Percentiles rank a stretch among this genome's conserved stretches.
phyloP scores from a whole-genome alignment of 2,797 vertebrate species.

The Somateria mollissima region DNA sequence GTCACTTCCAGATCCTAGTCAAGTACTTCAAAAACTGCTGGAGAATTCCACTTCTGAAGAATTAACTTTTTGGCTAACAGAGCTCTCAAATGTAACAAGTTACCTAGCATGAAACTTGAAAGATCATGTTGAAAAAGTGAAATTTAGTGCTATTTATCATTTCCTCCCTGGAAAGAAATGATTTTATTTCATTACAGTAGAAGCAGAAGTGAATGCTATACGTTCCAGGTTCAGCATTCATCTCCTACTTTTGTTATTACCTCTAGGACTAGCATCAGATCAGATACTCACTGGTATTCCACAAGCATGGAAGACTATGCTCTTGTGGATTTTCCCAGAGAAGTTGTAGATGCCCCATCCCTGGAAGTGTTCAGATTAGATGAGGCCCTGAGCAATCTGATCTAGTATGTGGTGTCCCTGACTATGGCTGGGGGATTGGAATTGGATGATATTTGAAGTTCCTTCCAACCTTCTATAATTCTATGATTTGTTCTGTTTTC shows the following conservation, averaged over 20 bases:
- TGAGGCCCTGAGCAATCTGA: too few species aligned
- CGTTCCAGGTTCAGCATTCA: background rate
- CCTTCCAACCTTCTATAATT: too few species aligned
- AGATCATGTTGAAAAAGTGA: conserved; percentile 40
- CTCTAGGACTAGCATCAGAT: background rate
- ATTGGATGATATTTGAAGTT: too few species aligned
- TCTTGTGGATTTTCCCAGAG: background rate
- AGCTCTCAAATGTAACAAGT: conserved; percentile 63
- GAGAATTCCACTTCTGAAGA: conserved; percentile 34
- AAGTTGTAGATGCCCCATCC: too few species aligned
- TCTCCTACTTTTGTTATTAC: background rate
- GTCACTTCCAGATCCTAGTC: conserved; percentile 24
- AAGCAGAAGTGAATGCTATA: background rate
- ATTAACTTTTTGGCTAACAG: conserved; percentile 64
- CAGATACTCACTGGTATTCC: background rate
- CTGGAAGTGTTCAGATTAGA: too few species aligned
- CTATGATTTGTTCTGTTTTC: too few species aligned
- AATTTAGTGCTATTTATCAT: conserved; percentile 55
- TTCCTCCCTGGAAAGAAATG: conserved; percentile 45
- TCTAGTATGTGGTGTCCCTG: too few species aligned
- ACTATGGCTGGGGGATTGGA: too few species aligned
- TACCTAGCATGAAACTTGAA: conserved; percentile 34
- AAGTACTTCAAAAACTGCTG: conserved; percentile 42
- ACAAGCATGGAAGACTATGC: background rate
- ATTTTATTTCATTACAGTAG: conserved; percentile 37